Percentiles rank a stretch among this genome's conserved stretches.
These are phyloP conservation scores for Meloidogyne floridensis DNA, from an alignment of 1,140 invertebrate genomes.

Conservation along the genomic window DNA sequence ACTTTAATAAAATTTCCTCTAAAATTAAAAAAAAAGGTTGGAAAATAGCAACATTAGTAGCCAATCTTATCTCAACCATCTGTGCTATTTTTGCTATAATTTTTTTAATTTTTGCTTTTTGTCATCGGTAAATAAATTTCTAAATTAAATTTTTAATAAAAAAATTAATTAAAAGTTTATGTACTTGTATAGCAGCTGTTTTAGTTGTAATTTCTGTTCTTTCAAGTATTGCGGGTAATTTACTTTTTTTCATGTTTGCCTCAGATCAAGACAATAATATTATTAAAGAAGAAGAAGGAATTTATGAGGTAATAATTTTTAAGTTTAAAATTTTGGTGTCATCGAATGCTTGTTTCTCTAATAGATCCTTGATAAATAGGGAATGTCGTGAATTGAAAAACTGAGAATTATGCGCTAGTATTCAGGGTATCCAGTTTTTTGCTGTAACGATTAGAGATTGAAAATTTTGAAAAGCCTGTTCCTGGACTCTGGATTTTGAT, in stretches of 20 bases:
- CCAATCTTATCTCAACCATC: conserved; percentile 49
- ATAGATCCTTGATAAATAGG: too few relatives aligned
- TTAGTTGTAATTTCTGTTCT: conserved; percentile 55
- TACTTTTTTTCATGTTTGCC: conserved; percentile 59
- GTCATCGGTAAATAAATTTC: conserved; percentile 44
- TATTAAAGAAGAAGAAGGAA: conserved; percentile 62
- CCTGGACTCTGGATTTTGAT: too few relatives aligned
- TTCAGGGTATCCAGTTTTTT: too few relatives aligned
- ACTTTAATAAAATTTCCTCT: not conserved
- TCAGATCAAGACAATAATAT: conserved; percentile 64
- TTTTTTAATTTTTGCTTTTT: conserved; percentile 62
- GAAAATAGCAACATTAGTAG: conserved; percentile 63
- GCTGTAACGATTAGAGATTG: too few relatives aligned
- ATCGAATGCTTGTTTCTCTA: too few relatives aligned
- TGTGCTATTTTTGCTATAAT: conserved; percentile 48
- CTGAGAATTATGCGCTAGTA: too few relatives aligned
- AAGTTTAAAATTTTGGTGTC: too few relatives aligned
- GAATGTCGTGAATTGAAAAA: too few relatives aligned
- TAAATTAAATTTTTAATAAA: too few relatives aligned
- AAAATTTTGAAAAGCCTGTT: too few relatives aligned
- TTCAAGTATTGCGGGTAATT: conserved; percentile 46
- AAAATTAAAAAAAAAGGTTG: conserved; percentile 49
- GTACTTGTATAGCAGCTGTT: conserved; percentile 59
- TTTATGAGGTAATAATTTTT: conserved; percentile 50
- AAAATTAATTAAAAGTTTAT: conserved; percentile 23